phyloP scores from a whole-genome alignment of 2,113 vertebrate species.

The Neotoma lepida region DNA sequence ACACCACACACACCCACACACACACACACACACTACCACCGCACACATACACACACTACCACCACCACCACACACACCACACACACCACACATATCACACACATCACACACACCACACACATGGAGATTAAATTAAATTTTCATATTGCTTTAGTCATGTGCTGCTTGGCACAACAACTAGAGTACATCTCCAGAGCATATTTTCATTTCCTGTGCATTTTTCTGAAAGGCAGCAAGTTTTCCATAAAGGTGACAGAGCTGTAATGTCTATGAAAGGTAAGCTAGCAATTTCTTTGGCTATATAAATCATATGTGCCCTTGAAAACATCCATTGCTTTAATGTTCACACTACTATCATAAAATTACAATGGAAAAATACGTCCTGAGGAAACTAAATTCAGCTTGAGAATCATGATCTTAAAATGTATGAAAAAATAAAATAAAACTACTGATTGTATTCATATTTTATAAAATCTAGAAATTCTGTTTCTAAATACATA shows the following conservation, averaged over 20 bases:
- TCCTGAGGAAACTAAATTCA: not conserved
- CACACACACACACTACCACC: not conserved
- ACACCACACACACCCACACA: not conserved
- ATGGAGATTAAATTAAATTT: not conserved
- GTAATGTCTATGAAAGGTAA: not conserved
- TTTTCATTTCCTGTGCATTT: not conserved
- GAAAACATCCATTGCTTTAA: not conserved
- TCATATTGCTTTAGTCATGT: not conserved
- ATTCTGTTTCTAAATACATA: not conserved
- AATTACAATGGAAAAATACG: conserved; percentile 36
- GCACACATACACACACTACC: not conserved
- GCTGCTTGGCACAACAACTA: not conserved
- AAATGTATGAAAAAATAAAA: conserved; percentile 22
- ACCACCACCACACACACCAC: not conserved
- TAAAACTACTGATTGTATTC: not conserved
- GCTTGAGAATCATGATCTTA: not conserved
- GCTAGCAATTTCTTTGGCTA: not conserved
- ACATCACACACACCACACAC: not conserved
- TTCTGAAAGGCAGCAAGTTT: not conserved
- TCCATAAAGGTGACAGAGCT: not conserved
- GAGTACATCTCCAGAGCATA: not conserved
- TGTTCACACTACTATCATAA: not conserved
- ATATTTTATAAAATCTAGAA: conserved; percentile 11
- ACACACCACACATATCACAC: not conserved
- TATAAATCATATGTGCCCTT: not conserved